These are phyloP conservation scores for Buphagus erythrorhynchus DNA, from an alignment of 2,797 vertebrate species.

Conservation along the genomic window DNA sequence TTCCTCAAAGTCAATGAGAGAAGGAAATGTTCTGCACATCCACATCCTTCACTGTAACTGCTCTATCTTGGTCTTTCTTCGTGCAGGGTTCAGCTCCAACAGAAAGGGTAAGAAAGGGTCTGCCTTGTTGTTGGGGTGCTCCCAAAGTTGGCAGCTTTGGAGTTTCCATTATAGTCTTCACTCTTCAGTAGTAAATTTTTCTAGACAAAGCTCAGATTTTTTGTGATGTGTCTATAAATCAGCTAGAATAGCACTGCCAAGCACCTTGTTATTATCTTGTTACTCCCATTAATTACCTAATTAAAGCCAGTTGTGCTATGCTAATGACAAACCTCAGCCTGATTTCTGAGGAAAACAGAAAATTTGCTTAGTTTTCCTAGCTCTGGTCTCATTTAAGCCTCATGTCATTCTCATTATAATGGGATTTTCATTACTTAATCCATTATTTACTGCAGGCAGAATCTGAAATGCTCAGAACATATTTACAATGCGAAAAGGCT, in stretches of 20 bases:
- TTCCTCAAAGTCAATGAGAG: neutral
- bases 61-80: neutral
- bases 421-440: conserved; percentile 18
- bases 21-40: neutral
- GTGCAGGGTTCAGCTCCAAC: neutral
- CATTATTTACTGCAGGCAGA: conserved; percentile 20
- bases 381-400: neutral
- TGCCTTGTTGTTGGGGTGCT: neutral
- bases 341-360: conserved; percentile 17
- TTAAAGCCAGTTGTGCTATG: neutral
- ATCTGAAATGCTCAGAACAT: neutral
- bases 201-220: neutral
- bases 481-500: neutral
- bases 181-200: neutral
- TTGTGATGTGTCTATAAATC: neutral
- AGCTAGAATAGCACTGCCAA: neutral
- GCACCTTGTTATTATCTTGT: neutral
- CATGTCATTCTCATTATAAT: conserved; percentile 13
- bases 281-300: conserved; percentile 3
- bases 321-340: conserved; percentile 9
- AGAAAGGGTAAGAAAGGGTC: neutral
- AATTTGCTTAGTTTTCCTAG: neutral
- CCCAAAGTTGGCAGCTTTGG: neutral
- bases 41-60: neutral
- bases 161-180: neutral